Evolutionary conservation across 2,888 invertebrate genomes (phyloP), one percentile per base, ranked within the genome.

Genomic region (Parapristionchus giblindavisi): DNA sequence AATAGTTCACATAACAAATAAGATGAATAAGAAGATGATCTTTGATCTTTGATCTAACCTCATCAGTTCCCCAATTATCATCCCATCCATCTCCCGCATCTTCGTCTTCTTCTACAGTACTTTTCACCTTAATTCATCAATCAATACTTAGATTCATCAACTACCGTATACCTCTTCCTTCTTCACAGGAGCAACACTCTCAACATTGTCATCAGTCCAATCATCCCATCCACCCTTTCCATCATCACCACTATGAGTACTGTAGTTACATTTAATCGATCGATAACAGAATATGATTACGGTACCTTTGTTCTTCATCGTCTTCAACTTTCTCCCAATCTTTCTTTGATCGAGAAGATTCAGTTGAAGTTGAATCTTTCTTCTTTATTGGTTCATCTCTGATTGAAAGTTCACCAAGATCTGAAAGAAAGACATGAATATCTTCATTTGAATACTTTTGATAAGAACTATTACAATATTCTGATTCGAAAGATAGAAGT

Each of bases 11-110:
- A n/a, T n/a, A n/a, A n/a, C n/a, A n/a, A n/a, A n/a, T n/a, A n/a
- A n/a, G n/a, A n/a, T n/a, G n/a, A n/a, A n/a, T n/a, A n/a, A n/a
- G n/a, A n/a, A n/a, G n/a, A n/a, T 48, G 14, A 11, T 48, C 48
- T 48, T 48, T 48, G 21, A 11, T 48, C 48, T 11, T 48, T 48
- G 14, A 11, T 48, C 6, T 43, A 1, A 68, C 52, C 52, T 51
- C 51, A 0, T 56, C 70, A 29, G 24, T 71, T 71, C 70, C 70
- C 70, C 70, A 71, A 24, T 56, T 27, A 36, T 71, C 75, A 11
- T 71, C 75, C 70, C 65, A 74, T 58, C 52, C 76, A 27, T 54
- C 56, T 61, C n/a, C 63, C n/a, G n/a, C 36, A 51, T 54, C 60
- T 65, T 77, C 58, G 43, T 63, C 56, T 66, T 70, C 58, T 48